Percentiles rank a stretch among this genome's conserved stretches.
These are phyloP conservation scores for Oeneis ivallda DNA, from an alignment of 2,888 invertebrate genomes.

Conservation along the genomic window DNA sequence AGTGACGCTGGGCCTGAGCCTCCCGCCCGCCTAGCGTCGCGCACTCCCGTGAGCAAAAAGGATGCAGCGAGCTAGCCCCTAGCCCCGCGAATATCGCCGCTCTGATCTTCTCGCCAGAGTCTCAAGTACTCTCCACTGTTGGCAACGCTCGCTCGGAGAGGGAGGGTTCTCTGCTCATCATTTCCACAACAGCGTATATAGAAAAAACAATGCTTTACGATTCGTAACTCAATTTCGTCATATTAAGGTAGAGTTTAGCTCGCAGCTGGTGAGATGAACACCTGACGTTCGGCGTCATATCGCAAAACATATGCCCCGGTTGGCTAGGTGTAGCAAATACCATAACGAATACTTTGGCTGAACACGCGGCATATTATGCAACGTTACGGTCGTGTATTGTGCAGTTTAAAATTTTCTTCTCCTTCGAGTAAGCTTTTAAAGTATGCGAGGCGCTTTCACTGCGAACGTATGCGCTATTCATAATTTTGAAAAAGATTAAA, in stretches of 20 bases:
- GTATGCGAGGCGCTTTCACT: constrained; percentile 47
- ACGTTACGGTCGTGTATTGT: constrained; percentile 73
- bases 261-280: constrained; percentile 67
- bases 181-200: constrained; percentile 56
- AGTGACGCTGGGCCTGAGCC: constrained; percentile 71
- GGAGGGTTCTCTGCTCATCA: constrained; percentile 64
- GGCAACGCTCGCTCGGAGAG: constrained; percentile 68
- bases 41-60: constrained; percentile 70
- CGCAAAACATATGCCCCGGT: constrained; percentile 78
- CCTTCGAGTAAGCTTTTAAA: constrained; percentile 63
- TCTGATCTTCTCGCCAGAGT: constrained; percentile 73
- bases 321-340: constrained; percentile 81
- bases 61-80: constrained; percentile 70
- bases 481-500: constrained; percentile 31
- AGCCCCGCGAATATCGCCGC: constrained; percentile 72
- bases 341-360: constrained; percentile 81
- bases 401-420: constrained; percentile 68
- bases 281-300: constrained; percentile 81
- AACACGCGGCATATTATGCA: constrained; percentile 79
- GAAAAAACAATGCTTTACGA: constrained; percentile 42
- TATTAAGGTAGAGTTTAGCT: constrained; percentile 56
- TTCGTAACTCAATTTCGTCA: constrained; percentile 52
- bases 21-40: constrained; percentile 73
- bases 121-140: constrained; percentile 70
- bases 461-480: constrained; percentile 42